phyloP scores from a whole-genome alignment of 2,888 invertebrate genomes.

The Acanthosepion esculentum region DNA sequence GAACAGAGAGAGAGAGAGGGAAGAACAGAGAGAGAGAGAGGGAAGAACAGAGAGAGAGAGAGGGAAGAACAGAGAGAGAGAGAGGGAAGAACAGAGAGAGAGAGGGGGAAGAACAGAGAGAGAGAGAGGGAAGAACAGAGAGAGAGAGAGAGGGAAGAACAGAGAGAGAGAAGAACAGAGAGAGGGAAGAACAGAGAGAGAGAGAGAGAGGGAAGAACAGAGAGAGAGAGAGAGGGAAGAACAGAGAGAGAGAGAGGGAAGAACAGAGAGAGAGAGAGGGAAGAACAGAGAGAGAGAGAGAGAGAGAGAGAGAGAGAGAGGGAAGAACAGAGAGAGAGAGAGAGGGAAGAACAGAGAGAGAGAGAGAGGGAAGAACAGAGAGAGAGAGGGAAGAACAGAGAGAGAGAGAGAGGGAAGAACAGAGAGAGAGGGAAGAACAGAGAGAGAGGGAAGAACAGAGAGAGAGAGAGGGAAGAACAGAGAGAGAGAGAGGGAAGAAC shows the following conservation, averaged over 20 bases:
- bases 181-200: fast-evolving
- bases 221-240: not conserved
- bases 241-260: too few species aligned
- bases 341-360: too few species aligned
- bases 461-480: not conserved
- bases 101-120: not conserved
- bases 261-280: too few species aligned
- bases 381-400: not conserved
- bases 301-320: too few species aligned
- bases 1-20: not conserved
- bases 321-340: too few species aligned
- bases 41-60: not conserved
- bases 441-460: too few species aligned
- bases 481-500: conserved; percentile 39
- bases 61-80: not conserved
- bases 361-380: not conserved
- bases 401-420: conserved; percentile 41
- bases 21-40: not conserved
- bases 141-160: not conserved
- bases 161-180: too few species aligned
- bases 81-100: not conserved
- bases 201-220: too few species aligned
- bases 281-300: too few species aligned
- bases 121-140: not conserved
- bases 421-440: not conserved